These are phyloP conservation scores for Rhyzopertha dominica DNA, from an alignment of 1,140 invertebrate genomes.

Conservation along the genomic window DNA sequence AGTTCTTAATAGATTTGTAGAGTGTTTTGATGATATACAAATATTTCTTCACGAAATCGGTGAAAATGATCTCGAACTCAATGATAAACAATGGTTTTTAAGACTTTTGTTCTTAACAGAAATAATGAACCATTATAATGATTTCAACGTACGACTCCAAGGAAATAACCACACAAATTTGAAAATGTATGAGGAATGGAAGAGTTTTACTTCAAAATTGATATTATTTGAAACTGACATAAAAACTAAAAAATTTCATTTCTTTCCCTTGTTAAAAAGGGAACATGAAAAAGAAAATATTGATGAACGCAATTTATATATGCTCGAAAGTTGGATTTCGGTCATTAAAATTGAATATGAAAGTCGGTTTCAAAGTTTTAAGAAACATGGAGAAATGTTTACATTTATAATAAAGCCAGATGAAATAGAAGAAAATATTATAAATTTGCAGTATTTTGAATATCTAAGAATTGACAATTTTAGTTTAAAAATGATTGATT, in stretches of 20 bases:
- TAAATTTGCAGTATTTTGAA: too few relatives aligned
- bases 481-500: too few relatives aligned
- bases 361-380: too few relatives aligned
- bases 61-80: slow-evolving; percentile 25
- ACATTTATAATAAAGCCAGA: too few relatives aligned
- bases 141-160: slow-evolving; percentile 21
- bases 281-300: slow-evolving; percentile 14
- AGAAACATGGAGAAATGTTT: too few relatives aligned
- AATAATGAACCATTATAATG: slow-evolving; percentile 23
- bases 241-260: slow-evolving; percentile 12
- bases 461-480: too few relatives aligned
- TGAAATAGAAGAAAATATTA: too few relatives aligned
- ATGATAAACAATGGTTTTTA: slow-evolving; percentile 26
- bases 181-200: too few relatives aligned
- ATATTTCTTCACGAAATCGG: slow-evolving; percentile 20
- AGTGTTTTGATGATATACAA: slow-evolving; percentile 17
- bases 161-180: slow-evolving; percentile 22
- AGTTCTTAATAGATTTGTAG: slow-evolving; percentile 23
- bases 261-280: slow-evolving; percentile 15
- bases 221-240: slow-evolving; percentile 17
- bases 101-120: slow-evolving; percentile 21
- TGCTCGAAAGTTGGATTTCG: too few relatives aligned
- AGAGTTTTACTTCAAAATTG: slow-evolving; percentile 21
- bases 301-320: slow-evolving; percentile 5
- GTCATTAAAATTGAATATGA: too few relatives aligned